A percentile compares a stretch with the other conserved stretches of the same genome.
Evolutionary conservation across 2,888 invertebrate species (phyloP).

Genomic region (Xanthia togata): DNA sequence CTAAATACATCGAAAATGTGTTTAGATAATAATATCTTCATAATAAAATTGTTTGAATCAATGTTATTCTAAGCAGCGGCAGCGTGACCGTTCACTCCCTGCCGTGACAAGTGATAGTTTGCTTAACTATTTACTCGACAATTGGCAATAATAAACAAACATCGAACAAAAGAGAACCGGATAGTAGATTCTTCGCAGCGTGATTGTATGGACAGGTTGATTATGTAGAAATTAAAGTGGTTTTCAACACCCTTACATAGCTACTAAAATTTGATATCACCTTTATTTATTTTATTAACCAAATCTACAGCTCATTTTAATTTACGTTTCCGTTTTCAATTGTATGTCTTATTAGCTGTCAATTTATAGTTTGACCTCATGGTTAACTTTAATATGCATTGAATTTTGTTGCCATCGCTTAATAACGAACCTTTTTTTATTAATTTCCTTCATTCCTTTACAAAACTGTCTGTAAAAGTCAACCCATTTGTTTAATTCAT

Average conservation of each 20-base stretch:
- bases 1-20: conserved; percentile 27
- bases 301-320: background rate
- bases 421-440: background rate
- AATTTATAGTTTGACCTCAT: background rate
- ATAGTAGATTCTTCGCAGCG: background rate
- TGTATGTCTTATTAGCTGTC: background rate
- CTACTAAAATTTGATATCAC: background rate
- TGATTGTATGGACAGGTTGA: background rate
- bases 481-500: background rate
- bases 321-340: background rate
- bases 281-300: background rate
- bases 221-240: background rate
- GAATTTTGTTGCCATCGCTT: conserved; percentile 1
- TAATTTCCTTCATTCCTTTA: background rate
- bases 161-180: background rate
- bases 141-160: conserved; percentile 6
- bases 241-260: background rate
- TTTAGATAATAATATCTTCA: conserved; percentile 7
- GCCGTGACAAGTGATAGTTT: background rate
- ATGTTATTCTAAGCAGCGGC: conserved; percentile 11
- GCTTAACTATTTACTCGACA: background rate
- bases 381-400: background rate
- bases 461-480: background rate
- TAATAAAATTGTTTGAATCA: conserved; percentile 9
- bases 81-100: conserved; percentile 6